Evolutionary conservation across 2,113 vertebrate genomes (phyloP).

Genomic region (Psittacus erithacus): DNA sequence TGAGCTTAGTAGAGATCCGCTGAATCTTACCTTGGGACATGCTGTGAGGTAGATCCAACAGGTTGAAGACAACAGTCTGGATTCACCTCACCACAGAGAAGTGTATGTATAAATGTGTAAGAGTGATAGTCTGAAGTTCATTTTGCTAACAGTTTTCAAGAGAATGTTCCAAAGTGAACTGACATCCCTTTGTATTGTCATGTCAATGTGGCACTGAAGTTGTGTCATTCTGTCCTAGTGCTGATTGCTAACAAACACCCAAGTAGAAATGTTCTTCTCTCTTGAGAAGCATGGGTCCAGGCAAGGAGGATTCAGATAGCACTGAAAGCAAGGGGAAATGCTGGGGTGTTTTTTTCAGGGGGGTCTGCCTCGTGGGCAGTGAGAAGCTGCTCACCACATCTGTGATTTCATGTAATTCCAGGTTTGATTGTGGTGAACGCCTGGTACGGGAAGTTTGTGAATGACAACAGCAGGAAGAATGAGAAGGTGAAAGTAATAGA

Average conservation of each 20-base stretch:
- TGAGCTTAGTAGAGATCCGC: neutral
- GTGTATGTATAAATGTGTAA: neutral
- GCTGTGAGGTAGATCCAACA: neutral
- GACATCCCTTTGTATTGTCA: neutral
- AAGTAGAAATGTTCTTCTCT: neutral
- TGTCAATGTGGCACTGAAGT: neutral
- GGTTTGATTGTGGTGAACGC: conserved; percentile 95
- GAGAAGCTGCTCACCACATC: neutral
- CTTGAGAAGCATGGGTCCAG: neutral
- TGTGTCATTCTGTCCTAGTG: neutral
- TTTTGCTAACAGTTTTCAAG: neutral
- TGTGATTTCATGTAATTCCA: conserved; percentile 45
- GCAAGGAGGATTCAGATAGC: neutral
- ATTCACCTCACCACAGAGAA: neutral
- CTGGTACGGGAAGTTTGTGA: conserved; percentile 99
- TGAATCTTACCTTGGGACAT: neutral
- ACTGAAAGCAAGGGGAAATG: neutral
- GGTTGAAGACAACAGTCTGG: neutral
- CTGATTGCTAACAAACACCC: neutral
- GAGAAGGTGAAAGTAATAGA: conserved; percentile 96
- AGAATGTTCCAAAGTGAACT: neutral
- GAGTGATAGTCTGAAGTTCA: neutral
- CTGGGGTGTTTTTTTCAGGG: neutral
- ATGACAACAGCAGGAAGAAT: conserved; percentile 89
- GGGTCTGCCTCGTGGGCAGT: neutral